Evolutionary conservation across 2,888 invertebrate species (phyloP), one percentile per base, ranked within the genome.

Genomic region (Leucozona laternaria): DNA sequence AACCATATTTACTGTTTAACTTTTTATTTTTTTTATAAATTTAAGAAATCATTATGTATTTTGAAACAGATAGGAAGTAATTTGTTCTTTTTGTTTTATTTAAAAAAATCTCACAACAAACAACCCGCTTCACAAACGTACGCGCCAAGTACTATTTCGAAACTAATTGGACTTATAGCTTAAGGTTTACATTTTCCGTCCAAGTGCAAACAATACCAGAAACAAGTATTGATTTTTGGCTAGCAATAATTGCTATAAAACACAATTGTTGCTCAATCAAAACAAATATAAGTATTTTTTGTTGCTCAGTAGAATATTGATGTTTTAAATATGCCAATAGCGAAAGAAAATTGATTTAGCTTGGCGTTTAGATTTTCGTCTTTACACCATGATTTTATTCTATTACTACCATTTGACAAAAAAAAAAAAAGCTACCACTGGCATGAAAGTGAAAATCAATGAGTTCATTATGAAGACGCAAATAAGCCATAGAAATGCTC

Each of bases 401-500:
- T 43, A 72, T 58, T 37, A 72, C 50, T 57, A n/a, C 22, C 31
- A 40, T 8, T 22, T 15, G 5, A 31, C 6, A 7, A 2, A 48
- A 76, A 48, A 22, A 57, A 50, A 40, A 31, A 57, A 50, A 40
- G 22, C 53, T 57, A 53, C 43, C 50, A 25, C 53, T 57, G 40
- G 17, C 28, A 40, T 64, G 58, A 75, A 64, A 78, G 55, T 73
- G 64, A 75, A 82, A 86, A 82, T 81, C 77, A 86, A 82, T 86
- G 68, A 70, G 31, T 48, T 68, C 60, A 55, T 68, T 77, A 77
- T 22, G 48, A 71, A 80, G 48, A 37, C 17, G 11, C 5, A 37
- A n/a, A 28, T 53, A 85, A 86, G 82, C 86, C 86, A 58, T 82
- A 86, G 11, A 78, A 86, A 70, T 86, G 75, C 78, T 58, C n/a